Evolutionary conservation across 2,113 vertebrate genomes (phyloP).

Genomic region (Rafetus swinhoei): DNA sequence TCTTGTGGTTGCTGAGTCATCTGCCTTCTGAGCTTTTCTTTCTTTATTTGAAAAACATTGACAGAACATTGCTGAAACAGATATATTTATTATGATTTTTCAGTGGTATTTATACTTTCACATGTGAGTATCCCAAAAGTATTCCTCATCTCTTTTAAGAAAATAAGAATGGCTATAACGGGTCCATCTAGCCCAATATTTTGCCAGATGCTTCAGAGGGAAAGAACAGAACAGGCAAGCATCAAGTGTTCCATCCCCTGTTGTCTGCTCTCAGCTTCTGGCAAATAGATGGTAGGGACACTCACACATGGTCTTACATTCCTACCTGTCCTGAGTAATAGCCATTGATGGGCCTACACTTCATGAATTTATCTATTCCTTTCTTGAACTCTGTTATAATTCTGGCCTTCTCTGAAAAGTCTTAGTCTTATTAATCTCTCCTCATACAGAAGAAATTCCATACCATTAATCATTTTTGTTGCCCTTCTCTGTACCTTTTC

Average conservation of each 20-base stretch:
- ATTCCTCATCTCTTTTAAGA: accelerated
- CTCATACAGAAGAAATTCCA: not conserved
- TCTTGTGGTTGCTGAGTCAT: constrained; percentile 25
- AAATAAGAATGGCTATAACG: not conserved
- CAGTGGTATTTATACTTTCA: not conserved
- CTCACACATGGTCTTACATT: not conserved
- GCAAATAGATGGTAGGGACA: not conserved
- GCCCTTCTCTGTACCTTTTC: not conserved
- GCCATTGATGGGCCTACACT: not conserved
- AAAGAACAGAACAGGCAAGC: not conserved
- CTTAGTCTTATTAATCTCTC: not conserved
- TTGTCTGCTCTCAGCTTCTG: not conserved
- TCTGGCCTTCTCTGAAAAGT: not conserved
- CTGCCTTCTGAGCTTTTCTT: constrained; percentile 10
- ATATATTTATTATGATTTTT: not conserved
- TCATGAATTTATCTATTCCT: not conserved
- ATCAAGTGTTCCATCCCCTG: not conserved
- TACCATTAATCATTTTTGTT: not conserved
- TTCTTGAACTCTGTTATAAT: not conserved
- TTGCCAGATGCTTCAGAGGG: not conserved
- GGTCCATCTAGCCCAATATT: not conserved
- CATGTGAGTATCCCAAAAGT: not conserved
- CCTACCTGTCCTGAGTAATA: not conserved
- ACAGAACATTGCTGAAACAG: constrained; percentile 11
- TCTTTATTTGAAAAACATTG: constrained; percentile 56